Percentiles rank a stretch among this genome's conserved stretches.
Evolutionary conservation across 2,113 vertebrate genomes (phyloP).

Genomic region (Melierax canorus): DNA sequence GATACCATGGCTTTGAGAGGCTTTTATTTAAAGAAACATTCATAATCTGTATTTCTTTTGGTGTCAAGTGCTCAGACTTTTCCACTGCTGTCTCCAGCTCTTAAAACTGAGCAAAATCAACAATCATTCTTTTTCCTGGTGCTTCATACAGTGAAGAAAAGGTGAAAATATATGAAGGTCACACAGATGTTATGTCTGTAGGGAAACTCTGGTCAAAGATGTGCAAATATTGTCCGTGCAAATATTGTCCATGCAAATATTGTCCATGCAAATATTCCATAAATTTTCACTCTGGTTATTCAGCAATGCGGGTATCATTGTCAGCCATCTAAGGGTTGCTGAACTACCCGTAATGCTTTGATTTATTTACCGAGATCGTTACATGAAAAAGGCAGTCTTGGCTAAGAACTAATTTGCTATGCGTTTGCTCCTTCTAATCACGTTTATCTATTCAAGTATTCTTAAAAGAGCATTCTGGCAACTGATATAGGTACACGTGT

Average conservation of each 20-base stretch:
- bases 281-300: background rate
- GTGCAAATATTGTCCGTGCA: conserved; percentile 20
- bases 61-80: background rate
- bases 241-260: conserved; percentile 6
- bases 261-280: background rate
- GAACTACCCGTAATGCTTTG: background rate
- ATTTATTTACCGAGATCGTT: conserved; percentile 28
- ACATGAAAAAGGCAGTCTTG: background rate
- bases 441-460: background rate
- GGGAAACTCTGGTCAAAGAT: background rate
- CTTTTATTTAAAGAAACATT: background rate
- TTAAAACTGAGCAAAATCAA: background rate
- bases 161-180: conserved; percentile 1
- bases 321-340: background rate
- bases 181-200: background rate
- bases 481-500: background rate
- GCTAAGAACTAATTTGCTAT: background rate
- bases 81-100: background rate
- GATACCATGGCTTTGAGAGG: background rate
- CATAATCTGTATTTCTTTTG: background rate
- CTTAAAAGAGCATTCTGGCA: background rate
- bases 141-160: background rate
- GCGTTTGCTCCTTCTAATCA: background rate
- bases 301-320: background rate
- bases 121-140: background rate